Base-by-base conservation (phyloP, 2,888 invertebrate species). In the Dioctria linearis region DNA sequence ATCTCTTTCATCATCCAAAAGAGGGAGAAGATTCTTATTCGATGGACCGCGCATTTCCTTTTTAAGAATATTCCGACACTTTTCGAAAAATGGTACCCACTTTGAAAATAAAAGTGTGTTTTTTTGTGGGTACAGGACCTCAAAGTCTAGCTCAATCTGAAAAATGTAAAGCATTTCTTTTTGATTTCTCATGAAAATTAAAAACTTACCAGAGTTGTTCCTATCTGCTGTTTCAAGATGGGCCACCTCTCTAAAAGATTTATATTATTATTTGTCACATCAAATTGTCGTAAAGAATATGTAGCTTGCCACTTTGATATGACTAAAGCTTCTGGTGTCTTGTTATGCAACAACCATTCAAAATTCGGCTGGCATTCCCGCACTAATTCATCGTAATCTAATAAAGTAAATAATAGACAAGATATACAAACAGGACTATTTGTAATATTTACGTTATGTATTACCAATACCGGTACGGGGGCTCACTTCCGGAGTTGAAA, bases 141-240 rank as follows among this genome's bases (percentile, higher is more conserved):
- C 25, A 9, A 67, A 67, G 67, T 67, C 67, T 43, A 67, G 46
- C 6, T 67, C 67, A 67, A 67, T 67, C 67, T 67, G n/a, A 43
- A 67, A 67, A 67, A 40, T 5, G 5, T 46, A 5, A 5, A 46
- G 9, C 49, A 46, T 46, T 46, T 46, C 49, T 9, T 46, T 5
- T 46, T 46, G 9, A 46, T 46, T 46, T 46, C 49, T 46, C n/a
- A 59, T 59, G 59, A 13, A 59, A 59, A 11, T 59, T 59, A 5
- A 13, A 11, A 59, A 39, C 61, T 61, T 61, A 61, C 61, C 37
- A 61, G 11, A 25, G 61, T 2, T 5, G 61, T 9, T 65, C 65
- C 65, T 39, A 65, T 65, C 37, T 65, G 65, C 39, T 65, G 65
- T 39, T 39, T 25, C 6, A 65, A 65, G 9, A 65, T 65, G 39